A percentile compares a stretch with the other conserved stretches of the same genome.
Evolutionary conservation across 2,797 vertebrate genomes (phyloP).

Genomic region (Eupleurogrammus muticus): DNA sequence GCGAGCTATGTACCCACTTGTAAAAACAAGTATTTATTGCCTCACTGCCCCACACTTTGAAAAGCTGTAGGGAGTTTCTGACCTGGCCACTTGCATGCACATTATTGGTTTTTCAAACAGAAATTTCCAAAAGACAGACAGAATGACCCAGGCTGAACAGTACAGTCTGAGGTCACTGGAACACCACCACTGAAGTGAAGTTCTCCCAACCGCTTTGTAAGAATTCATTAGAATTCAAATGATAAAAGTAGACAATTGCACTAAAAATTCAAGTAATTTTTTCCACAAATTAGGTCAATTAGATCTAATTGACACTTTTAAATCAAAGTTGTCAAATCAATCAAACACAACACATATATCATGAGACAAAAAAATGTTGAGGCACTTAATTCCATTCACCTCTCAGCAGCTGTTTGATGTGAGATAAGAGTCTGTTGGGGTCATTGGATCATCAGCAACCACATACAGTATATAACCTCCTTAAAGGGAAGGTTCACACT

Average conservation of each 20-base stretch:
- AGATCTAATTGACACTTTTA: no score
- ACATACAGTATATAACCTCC: not conserved
- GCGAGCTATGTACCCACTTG: slow-evolving; percentile 58
- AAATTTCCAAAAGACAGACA: slow-evolving; percentile 45
- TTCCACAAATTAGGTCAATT: no score
- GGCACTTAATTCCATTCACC: not conserved
- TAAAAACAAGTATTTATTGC: slow-evolving; percentile 77
- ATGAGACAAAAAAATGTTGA: not conserved
- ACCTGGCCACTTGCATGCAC: slow-evolving; percentile 59
- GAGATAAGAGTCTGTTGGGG: not conserved
- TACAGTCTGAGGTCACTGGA: slow-evolving; percentile 39
- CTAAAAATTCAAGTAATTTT: no score
- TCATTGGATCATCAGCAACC: slow-evolving; percentile 4
- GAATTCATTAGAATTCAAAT: not conserved
- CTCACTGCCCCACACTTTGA: slow-evolving; percentile 47
- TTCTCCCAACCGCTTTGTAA: slow-evolving; percentile 6
- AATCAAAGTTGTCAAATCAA: no score
- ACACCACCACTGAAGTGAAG: not conserved
- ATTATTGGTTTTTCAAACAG: slow-evolving; percentile 50
- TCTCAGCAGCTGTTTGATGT: slow-evolving; percentile 7
- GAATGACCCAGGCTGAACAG: slow-evolving; percentile 34
- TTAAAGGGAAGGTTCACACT: no score
- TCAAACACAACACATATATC: not conserved
- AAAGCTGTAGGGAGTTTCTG: slow-evolving; percentile 56
- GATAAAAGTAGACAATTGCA: not conserved